These are phyloP conservation scores for Brachylomia viminalis DNA, from an alignment of 2,888 invertebrate genomes.

Conservation along the genomic window DNA sequence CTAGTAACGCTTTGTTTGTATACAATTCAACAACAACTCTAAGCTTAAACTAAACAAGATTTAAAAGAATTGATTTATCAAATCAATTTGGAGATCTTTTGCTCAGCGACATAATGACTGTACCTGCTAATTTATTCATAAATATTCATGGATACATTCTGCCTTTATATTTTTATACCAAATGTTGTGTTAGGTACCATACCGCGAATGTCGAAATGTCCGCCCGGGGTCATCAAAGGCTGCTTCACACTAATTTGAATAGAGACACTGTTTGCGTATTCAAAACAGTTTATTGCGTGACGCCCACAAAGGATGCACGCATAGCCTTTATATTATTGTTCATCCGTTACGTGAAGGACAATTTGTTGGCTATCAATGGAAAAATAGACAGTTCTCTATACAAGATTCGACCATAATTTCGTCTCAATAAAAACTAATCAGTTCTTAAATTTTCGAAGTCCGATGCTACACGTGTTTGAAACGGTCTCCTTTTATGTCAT, in stretches of 20 bases:
- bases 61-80: constrained; percentile 29
- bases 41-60: neutral
- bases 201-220: constrained; percentile 68
- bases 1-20: neutral
- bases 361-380: constrained; percentile 46
- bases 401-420: constrained; percentile 29
- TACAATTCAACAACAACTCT: neutral
- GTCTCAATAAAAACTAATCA: constrained; percentile 41
- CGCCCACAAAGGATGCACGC: constrained; percentile 73
- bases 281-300: constrained; percentile 77
- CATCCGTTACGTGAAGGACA: constrained; percentile 64
- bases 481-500: constrained; percentile 30
- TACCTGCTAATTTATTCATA: constrained; percentile 57
- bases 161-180: constrained; percentile 48
- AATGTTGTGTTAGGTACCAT: constrained; percentile 37
- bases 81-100: constrained; percentile 21
- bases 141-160: constrained; percentile 49
- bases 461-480: constrained; percentile 19
- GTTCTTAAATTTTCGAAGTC: constrained; percentile 17
- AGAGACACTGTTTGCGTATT: constrained; percentile 78
- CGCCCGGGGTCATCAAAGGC: constrained; percentile 74
- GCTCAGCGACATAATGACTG: constrained; percentile 40
- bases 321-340: constrained; percentile 69
- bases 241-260: constrained; percentile 77
- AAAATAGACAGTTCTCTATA: constrained; percentile 26